Evolutionary conservation across 1,140 invertebrate genomes (phyloP).

Genomic region (Achatina immaculata): DNA sequence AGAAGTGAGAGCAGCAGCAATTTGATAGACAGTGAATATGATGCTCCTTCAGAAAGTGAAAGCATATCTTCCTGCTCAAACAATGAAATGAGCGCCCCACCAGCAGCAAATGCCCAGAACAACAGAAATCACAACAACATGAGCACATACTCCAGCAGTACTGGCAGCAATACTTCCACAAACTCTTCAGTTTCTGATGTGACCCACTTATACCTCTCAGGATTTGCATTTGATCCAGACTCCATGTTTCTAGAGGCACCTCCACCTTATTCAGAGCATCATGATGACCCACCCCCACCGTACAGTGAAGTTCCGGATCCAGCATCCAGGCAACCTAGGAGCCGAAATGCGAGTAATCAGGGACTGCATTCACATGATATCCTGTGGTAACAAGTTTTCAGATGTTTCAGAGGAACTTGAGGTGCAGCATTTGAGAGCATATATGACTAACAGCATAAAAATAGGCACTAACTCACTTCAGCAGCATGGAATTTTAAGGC

Average conservation of each 20-base stretch:
- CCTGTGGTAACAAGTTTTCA: neutral
- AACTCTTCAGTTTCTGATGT: neutral
- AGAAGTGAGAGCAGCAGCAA: neutral
- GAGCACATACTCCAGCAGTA: neutral
- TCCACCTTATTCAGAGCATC: constrained; percentile 24
- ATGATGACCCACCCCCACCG: constrained; percentile 18
- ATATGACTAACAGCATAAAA: no score
- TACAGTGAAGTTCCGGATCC: neutral
- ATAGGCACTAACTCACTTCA: no score
- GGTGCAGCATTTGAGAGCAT: no score
- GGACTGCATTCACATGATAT: neutral
- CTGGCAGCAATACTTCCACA: neutral
- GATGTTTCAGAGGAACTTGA: no score
- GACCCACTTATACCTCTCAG: constrained; percentile 11
- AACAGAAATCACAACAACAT: neutral
- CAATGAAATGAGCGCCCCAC: neutral
- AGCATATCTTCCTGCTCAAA: neutral
- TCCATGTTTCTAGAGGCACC: neutral
- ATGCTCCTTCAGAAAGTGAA: constrained; percentile 1
- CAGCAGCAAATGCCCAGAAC: neutral
- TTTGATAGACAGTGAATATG: neutral
- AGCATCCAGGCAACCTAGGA: neutral
- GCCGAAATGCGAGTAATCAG: neutral
- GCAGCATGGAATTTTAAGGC: no score
- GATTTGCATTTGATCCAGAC: constrained; percentile 24